These are phyloP conservation scores for Lytechinus variegatus DNA, from an alignment of 35 echinoderm and acorn worm species.

Conservation along the genomic window DNA sequence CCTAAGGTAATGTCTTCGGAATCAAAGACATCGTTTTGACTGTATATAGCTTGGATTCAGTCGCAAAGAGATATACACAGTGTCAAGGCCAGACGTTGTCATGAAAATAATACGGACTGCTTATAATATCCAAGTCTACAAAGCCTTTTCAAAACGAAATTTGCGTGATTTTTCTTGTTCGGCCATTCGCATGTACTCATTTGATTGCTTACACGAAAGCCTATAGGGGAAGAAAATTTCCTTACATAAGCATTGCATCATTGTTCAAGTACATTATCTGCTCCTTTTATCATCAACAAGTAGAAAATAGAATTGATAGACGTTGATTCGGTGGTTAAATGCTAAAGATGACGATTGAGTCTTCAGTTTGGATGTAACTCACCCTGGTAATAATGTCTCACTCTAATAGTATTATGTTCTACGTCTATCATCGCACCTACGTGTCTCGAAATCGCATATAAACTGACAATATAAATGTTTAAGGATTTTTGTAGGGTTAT, in stretches of 20 bases:
- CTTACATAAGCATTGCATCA: not conserved
- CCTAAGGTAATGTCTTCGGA: not conserved
- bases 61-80: not conserved
- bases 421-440: not conserved
- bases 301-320: not conserved
- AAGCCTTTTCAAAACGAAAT: not conserved
- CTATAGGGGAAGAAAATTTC: not conserved
- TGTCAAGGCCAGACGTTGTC: not conserved
- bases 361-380: no score
- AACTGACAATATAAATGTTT: not conserved
- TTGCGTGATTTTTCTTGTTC: not conserved
- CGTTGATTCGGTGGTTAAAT: not conserved
- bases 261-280: not conserved
- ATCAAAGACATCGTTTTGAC: not conserved
- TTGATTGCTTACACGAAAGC: not conserved
- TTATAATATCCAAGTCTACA: not conserved
- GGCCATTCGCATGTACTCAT: not conserved
- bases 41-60: not conserved
- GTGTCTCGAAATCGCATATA: not conserved
- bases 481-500: not conserved
- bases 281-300: not conserved
- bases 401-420: not conserved
- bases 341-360: no score
- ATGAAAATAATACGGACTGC: not conserved
- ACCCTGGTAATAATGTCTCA: not conserved